Conservation (phyloP, 2,888 invertebrate genomes). For the Mantis religiosa region DNA sequence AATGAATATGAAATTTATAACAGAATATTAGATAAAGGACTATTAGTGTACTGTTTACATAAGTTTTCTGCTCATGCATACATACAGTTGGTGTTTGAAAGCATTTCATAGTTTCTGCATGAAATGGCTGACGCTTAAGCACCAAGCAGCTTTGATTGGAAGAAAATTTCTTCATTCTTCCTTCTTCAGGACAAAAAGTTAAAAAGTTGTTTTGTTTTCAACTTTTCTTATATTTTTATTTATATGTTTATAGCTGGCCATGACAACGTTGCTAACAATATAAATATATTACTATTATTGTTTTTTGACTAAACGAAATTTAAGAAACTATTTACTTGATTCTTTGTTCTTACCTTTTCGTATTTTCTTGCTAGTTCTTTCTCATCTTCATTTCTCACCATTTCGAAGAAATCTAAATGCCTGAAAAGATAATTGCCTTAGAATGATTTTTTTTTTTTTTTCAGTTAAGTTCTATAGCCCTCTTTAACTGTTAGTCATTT, state of each 20-base stretch:
- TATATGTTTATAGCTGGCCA: not conserved
- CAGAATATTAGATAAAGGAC: too few relatives aligned
- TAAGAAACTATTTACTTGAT: not conserved
- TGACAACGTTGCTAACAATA: not conserved
- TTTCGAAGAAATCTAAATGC: slow-evolving; percentile 98
- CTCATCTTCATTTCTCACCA: slow-evolving; percentile 95
- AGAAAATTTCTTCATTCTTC: not conserved
- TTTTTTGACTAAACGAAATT: not conserved
- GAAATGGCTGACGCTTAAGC: too few relatives aligned
- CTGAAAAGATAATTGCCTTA: slow-evolving; percentile 43
- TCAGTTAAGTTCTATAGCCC: too few relatives aligned
- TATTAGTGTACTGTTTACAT: too few relatives aligned
- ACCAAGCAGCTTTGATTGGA: too few relatives aligned
- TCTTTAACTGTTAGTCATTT: too few relatives aligned
- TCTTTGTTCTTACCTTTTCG: slow-evolving; percentile 55
- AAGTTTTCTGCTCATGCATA: too few relatives aligned
- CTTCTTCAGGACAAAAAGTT: not conserved
- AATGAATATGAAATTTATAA: too few relatives aligned
- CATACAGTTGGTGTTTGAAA: too few relatives aligned
- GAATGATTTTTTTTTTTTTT: not conserved
- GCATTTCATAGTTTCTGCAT: too few relatives aligned
- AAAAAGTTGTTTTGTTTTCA: not conserved
- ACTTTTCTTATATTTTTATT: not conserved
- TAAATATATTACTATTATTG: not conserved
- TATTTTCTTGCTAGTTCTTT: slow-evolving; percentile 86